Base-by-base conservation (phyloP, 2,888 invertebrate species). In the Xylocampa areola region DNA sequence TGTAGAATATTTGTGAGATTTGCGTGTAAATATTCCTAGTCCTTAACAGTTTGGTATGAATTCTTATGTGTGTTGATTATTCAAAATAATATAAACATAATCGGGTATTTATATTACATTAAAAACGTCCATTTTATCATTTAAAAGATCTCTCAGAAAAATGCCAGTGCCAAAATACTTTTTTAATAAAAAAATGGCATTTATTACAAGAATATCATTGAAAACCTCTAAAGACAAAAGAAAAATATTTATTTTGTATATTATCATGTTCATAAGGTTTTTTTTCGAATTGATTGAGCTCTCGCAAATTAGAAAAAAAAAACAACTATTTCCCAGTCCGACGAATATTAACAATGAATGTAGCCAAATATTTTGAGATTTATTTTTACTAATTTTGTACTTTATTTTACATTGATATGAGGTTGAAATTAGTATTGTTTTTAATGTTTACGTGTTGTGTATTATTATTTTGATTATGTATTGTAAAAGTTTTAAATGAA, bases 341-440 rank as follows among this genome's bases (percentile, higher is more conserved):
- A 58, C 44, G 44, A 13, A 52, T 76, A 53, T 76, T 73, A 69
- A 73, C 52, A 55, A 29, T 59, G 77, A 58, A 66, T 77, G 77
- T 77, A 60, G 62, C 69, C 57, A 60, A 60, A 47, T 48, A 30
- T 65, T 60, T 58, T 29, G 52, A 65, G 23, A 57, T 50, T 53
- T 45, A 17, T 50, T 51, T 63, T 53, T 62, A 50, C 43, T 64
- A 32, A 58, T 64, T 76, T 76, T 76, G 21, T 53, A 58, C 53
- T 61, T 68, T 55, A 64, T 68, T 33, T 25, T 44, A 49, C 33
- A 30, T 53, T 39, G 30, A 17, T 49, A 32, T 58, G 54, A 33
- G 39, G 54, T 69, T 37, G 35, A 40, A 62, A 73, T 52, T 45
- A 53, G 40, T 32, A 35, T 44, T 29, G 40, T 32, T 52, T 40